Percentiles rank a stretch among this genome's conserved stretches.
phyloP scores from a whole-genome alignment of 2,888 invertebrate genomes.

The Leucophora obtusa region DNA sequence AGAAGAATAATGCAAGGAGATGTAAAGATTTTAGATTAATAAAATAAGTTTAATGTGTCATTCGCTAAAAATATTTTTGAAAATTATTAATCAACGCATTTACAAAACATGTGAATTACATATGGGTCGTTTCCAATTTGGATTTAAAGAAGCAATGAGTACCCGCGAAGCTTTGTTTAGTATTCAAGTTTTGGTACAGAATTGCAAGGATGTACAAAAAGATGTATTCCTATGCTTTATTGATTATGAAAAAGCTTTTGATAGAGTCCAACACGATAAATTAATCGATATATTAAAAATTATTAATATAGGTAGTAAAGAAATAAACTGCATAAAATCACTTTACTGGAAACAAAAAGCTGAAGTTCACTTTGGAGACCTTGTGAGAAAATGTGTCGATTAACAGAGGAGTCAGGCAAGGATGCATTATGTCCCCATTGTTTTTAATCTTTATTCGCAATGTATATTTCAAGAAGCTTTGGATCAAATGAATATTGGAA shows the following conservation, averaged over 20 bases:
- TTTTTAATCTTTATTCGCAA: too few relatives aligned
- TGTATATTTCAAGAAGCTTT: too few relatives aligned
- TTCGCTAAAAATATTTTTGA: slow-evolving; percentile 11
- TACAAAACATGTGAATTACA: slow-evolving; percentile 17
- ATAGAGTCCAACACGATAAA: neutral
- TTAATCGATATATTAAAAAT: slow-evolving; percentile 4
- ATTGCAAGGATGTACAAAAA: too few relatives aligned
- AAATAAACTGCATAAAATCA: neutral
- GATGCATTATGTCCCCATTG: too few relatives aligned
- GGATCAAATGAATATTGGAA: too few relatives aligned
- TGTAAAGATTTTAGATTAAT: slow-evolving; percentile 12
- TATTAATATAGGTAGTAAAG: slow-evolving; percentile 8
- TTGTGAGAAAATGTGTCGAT: too few relatives aligned
- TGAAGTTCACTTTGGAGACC: neutral
- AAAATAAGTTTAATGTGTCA: slow-evolving; percentile 31
- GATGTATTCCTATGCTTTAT: too few relatives aligned
- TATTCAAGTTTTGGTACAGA: neutral
- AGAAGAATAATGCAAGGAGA: neutral
- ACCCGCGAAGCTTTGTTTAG: slow-evolving; percentile 26
- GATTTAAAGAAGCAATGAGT: slow-evolving; percentile 29
- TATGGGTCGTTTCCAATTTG: slow-evolving; percentile 32
- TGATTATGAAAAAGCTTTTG: too few relatives aligned
- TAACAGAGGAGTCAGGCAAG: too few relatives aligned
- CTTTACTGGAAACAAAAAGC: neutral
- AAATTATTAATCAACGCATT: slow-evolving; percentile 9